Base-by-base conservation (phyloP, 92 coral and sea anemone species). In the Parazoanthus atlanticus region DNA sequence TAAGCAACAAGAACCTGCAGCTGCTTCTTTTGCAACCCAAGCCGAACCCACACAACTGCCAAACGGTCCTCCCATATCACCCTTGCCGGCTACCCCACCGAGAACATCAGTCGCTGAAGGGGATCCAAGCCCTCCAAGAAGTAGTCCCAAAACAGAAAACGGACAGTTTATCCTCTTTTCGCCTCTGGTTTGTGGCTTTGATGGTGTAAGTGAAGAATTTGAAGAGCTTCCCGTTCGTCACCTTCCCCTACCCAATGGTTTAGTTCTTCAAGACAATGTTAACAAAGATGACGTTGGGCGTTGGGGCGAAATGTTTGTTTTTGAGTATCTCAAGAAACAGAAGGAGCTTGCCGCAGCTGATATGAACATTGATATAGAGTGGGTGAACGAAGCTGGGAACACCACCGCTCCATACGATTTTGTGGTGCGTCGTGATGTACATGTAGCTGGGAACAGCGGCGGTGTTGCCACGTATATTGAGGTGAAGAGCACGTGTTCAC, bases 281-380 rank as follows among this genome's bases (percentile, higher is more conserved):
- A 92, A 92, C 89, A 91, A 89, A 31, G 93, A 92, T 65, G 96
- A 90, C 19, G 75, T 96, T 47, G 98, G 98, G 28, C 98, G 96
- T 32, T 93, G 96, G 96, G 98, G 98, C 34, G 98, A 96, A 46
- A 78, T 71, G 65, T 88, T 93, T 41, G 98, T 96, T 13, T 93
- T 79, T 61, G 94, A 90, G 46, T 92, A 91, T 79, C 88, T 96
- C 36, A 91, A 72, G 49, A 54, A 76, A 43, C 89, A 93, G 61
- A 81, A 56, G 58, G 85, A 86, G 40, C 69, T 64, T 5, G 64
- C 70, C 8, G 82, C 69, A 7, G 31, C 66, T 13, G 84, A 47
- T 23, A 38, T 15, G 66, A 36, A 69, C 54, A 32, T 86, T 41
- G 93, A 95, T 33, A 84, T 96, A 34, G 54, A 79, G 12, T 96